These are phyloP conservation scores for Harpegnathos saltator DNA, from an alignment of 1,140 invertebrate species.

Conservation along the genomic window DNA sequence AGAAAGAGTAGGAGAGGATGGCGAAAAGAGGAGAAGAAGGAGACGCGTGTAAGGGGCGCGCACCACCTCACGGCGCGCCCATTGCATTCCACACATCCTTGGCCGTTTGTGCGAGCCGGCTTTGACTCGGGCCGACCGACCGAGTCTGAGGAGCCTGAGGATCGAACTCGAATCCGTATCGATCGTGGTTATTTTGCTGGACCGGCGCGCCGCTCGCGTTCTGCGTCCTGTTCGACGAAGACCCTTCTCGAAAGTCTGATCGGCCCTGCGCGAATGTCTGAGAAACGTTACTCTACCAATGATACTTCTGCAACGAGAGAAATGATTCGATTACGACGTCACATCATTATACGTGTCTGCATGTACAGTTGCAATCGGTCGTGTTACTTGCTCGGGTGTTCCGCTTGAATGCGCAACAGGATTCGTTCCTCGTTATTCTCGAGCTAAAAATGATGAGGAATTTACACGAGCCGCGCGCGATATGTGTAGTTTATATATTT, in stretches of 20 bases:
- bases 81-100: slow-evolving; percentile 82
- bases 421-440: too few relatives aligned
- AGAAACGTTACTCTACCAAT: too few relatives aligned
- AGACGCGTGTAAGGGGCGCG: slow-evolving; percentile 33
- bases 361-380: too few relatives aligned
- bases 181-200: slow-evolving; percentile 78
- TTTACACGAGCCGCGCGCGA: too few relatives aligned
- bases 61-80: slow-evolving; percentile 77
- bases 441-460: too few relatives aligned
- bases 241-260: background rate
- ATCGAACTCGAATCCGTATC: slow-evolving; percentile 80
- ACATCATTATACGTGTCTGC: too few relatives aligned
- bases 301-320: too few relatives aligned
- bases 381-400: too few relatives aligned
- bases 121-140: slow-evolving; percentile 76
- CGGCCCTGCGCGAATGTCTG: background rate
- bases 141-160: slow-evolving; percentile 70
- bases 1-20: slow-evolving; percentile 2
- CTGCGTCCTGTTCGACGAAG: slow-evolving; percentile 3
- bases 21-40: background rate
- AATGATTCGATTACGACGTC: too few relatives aligned
- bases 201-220: slow-evolving; percentile 13
- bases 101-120: slow-evolving; percentile 71
- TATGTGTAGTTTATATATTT: too few relatives aligned
- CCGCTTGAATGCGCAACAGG: too few relatives aligned